phyloP scores from a whole-genome alignment of 2,113 vertebrate species.

The Geococcyx californianus region DNA sequence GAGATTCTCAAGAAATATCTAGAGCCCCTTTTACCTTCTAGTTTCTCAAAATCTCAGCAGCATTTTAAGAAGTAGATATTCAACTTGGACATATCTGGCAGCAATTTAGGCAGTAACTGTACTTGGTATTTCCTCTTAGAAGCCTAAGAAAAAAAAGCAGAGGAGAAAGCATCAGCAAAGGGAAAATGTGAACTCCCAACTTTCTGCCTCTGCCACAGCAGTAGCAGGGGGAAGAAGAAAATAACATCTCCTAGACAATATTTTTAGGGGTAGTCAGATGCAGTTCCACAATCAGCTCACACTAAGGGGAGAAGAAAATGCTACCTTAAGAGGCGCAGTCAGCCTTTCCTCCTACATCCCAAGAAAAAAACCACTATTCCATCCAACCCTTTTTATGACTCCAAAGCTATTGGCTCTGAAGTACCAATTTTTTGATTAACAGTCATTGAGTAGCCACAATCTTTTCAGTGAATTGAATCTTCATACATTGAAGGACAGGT shows the following conservation, averaged over 20 bases:
- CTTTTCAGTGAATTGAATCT: background rate
- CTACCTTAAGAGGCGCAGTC: background rate
- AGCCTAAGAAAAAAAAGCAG: background rate
- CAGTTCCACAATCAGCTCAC: background rate
- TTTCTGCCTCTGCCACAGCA: background rate
- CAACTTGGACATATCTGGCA: background rate
- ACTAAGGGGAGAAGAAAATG: accelerated
- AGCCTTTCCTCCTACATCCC: background rate
- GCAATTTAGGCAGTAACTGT: background rate
- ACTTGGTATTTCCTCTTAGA: background rate
- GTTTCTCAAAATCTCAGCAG: background rate
- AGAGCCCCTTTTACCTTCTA: background rate
- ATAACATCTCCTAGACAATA: accelerated
- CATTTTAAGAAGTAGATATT: background rate
- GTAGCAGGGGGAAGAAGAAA: background rate
- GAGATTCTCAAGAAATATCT: background rate
- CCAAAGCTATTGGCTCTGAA: background rate
- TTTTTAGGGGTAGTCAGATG: background rate
- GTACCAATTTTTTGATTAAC: background rate
- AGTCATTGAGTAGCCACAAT: background rate
- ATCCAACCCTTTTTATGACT: background rate
- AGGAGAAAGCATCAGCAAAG: background rate
- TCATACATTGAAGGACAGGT: background rate
- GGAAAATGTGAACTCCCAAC: background rate
- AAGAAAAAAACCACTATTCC: background rate